Evolutionary conservation across 2,113 vertebrate species (phyloP).

Genomic region (Tamias sibiricus): DNA sequence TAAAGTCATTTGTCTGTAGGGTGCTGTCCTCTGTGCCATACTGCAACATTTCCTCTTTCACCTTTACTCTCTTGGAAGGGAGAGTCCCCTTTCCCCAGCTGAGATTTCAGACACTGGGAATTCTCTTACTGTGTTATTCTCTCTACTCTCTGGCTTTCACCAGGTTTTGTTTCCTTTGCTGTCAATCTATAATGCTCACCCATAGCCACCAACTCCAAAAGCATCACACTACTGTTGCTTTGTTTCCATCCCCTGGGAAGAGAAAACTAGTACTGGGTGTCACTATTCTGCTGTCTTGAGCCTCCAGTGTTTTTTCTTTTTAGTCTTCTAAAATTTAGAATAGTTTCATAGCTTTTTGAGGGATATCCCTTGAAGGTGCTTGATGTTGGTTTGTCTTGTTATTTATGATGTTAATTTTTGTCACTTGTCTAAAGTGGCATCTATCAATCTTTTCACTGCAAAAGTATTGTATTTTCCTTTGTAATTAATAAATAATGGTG

Average conservation of each 20-base stretch:
- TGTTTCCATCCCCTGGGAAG: background rate
- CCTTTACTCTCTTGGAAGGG: background rate
- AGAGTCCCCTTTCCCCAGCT: background rate
- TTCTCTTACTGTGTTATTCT: background rate
- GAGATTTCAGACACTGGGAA: background rate
- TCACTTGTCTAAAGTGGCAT: background rate
- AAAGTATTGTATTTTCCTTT: constrained; percentile 14
- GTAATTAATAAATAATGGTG: background rate
- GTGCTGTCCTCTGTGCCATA: background rate
- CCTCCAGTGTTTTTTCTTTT: background rate
- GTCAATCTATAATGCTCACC: background rate
- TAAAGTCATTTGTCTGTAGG: background rate
- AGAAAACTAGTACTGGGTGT: background rate
- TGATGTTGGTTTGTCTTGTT: background rate
- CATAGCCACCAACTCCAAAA: background rate
- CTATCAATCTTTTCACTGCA: background rate
- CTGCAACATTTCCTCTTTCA: background rate
- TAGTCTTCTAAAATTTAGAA: background rate
- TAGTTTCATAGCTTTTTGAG: background rate
- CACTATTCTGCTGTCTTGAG: background rate
- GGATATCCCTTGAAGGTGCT: background rate
- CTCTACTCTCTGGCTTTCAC: background rate
- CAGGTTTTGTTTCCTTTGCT: background rate
- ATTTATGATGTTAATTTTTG: background rate
- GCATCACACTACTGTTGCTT: background rate